phyloP scores from a whole-genome alignment of 2,113 vertebrate genomes.

The Actenoides hombroni region DNA sequence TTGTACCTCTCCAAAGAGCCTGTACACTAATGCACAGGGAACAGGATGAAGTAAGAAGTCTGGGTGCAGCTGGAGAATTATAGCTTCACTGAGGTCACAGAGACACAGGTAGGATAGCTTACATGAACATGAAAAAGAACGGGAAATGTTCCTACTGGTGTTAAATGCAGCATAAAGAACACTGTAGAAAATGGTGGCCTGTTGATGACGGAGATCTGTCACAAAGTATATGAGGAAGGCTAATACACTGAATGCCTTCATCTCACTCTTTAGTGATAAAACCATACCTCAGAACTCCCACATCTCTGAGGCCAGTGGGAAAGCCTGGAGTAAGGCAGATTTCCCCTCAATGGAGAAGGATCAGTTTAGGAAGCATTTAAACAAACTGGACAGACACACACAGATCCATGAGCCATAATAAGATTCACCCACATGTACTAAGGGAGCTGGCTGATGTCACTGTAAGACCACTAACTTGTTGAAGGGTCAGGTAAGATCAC shows the following conservation, averaged over 20 bases:
- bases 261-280: not conserved
- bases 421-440: not conserved
- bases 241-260: not conserved
- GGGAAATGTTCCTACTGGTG: not conserved
- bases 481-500: not conserved
- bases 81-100: not conserved
- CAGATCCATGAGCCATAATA: not conserved
- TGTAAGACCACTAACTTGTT: not conserved
- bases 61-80: not conserved
- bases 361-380: not conserved
- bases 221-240: not conserved
- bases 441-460: not conserved
- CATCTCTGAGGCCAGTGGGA: not conserved
- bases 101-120: accelerated
- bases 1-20: not conserved
- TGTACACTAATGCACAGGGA: not conserved
- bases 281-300: not conserved
- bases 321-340: not conserved
- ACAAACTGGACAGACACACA: not conserved
- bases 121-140: accelerated
- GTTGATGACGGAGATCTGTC: not conserved
- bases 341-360: not conserved
- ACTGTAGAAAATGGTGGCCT: not conserved
- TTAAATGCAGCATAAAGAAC: not conserved
- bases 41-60: not conserved